phyloP scores from a whole-genome alignment of 1,140 invertebrate genomes.

The Drosophila kohkoa region DNA sequence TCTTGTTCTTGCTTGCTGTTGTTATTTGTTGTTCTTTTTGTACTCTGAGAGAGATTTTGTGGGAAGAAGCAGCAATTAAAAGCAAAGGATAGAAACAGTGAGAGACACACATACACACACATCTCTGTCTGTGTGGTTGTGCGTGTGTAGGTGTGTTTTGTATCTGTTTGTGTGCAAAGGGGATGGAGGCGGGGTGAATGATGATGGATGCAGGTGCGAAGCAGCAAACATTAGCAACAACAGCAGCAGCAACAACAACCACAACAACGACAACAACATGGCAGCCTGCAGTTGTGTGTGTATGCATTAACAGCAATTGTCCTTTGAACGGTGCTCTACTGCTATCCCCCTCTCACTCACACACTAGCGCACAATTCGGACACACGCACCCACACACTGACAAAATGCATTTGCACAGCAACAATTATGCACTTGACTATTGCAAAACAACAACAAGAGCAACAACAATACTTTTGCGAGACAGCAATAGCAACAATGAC shows the following conservation, averaged over 20 bases:
- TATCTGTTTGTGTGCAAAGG: slow-evolving; percentile 11
- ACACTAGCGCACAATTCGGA: not conserved
- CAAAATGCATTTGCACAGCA: slow-evolving; percentile 55
- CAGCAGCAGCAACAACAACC: slow-evolving; percentile 28
- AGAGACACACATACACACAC: slow-evolving; percentile 10
- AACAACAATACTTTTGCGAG: not conserved
- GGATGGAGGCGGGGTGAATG: slow-evolving; percentile 21
- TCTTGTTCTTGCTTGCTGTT: slow-evolving; percentile 33
- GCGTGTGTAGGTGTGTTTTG: slow-evolving; percentile 1
- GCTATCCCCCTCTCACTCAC: not conserved
- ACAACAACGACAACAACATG: slow-evolving; percentile 23
- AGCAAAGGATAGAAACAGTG: slow-evolving; percentile 36
- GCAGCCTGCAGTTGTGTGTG: slow-evolving; percentile 14
- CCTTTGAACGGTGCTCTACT: slow-evolving; percentile 18
- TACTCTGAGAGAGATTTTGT: slow-evolving; percentile 49
- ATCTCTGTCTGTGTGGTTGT: not conserved
- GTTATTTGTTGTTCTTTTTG: slow-evolving; percentile 21
- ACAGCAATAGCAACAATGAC: slow-evolving; percentile 42
- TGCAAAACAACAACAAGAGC: slow-evolving; percentile 22
- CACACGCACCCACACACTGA: not conserved
- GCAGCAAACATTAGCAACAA: slow-evolving; percentile 26
- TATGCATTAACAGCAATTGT: slow-evolving; percentile 28
- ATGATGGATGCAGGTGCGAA: slow-evolving; percentile 44
- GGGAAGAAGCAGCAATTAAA: slow-evolving; percentile 42
- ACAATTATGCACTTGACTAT: slow-evolving; percentile 52